A percentile compares a stretch with the other conserved stretches of the same genome.
These are phyloP conservation scores for Myotis planiceps DNA, from an alignment of 2,797 vertebrate species.

Conservation along the genomic window DNA sequence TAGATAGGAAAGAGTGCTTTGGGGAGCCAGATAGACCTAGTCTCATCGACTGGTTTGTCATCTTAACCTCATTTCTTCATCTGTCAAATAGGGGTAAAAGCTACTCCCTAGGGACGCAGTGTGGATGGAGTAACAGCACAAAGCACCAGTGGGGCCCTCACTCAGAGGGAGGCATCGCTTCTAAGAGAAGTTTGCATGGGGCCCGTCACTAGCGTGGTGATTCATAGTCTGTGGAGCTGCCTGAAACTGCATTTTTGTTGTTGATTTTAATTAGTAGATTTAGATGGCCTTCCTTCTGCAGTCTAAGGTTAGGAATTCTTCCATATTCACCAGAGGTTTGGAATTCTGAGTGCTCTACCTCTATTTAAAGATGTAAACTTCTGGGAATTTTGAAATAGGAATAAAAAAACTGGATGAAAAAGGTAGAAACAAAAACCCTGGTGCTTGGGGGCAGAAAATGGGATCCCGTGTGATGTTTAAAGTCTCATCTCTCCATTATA, in stretches of 20 bases:
- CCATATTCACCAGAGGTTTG: not conserved
- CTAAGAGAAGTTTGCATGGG: not conserved
- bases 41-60: not conserved
- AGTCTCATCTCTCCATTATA: not conserved
- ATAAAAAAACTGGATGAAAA: not conserved
- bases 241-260: not conserved
- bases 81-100: not conserved
- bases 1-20: not conserved
- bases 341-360: not conserved
- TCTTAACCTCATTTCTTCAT: not conserved
- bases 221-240: not conserved
- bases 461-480: not conserved
- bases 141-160: not conserved
- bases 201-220: not conserved
- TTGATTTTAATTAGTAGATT: not conserved
- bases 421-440: not conserved
- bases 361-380: not conserved
- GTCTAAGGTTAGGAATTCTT: not conserved
- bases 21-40: not conserved
- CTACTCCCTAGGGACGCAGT: not conserved
- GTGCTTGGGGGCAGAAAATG: not conserved
- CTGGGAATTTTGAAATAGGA: slow-evolving; percentile 21
- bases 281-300: not conserved
- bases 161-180: fast-evolving
- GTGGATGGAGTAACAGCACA: not conserved